Percentiles rank a stretch among this genome's conserved stretches.
These are phyloP conservation scores for Teleopsis dalmanni DNA, from an alignment of 1,140 invertebrate genomes.

Conservation along the genomic window DNA sequence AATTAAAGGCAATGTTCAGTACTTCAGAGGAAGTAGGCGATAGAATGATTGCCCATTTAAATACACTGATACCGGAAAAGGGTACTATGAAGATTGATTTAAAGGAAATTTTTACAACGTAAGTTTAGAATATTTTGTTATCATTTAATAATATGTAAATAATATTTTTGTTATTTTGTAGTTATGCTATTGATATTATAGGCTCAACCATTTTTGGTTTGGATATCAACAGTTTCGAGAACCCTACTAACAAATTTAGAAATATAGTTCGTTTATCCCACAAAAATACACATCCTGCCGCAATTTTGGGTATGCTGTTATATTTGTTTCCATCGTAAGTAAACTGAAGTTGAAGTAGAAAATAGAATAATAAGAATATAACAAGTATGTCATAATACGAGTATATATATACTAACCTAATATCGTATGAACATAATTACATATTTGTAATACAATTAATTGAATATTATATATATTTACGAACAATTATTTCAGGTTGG, in stretches of 20 bases:
- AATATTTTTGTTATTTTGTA: not conserved
- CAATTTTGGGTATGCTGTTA: conserved; percentile 20
- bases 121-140: not conserved
- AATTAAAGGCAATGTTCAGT: conserved; percentile 51
- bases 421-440: too few species aligned
- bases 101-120: conserved; percentile 22
- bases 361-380: too few species aligned
- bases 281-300: conserved; percentile 5
- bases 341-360: too few species aligned
- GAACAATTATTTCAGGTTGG: conserved; percentile 19
- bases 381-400: too few species aligned
- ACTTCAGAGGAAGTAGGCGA: conserved; percentile 44
- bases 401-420: too few species aligned
- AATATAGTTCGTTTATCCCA: conserved; percentile 13
- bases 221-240: conserved; percentile 30
- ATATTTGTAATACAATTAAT: too few species aligned
- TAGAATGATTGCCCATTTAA: conserved; percentile 28
- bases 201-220: conserved; percentile 33
- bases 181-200: conserved; percentile 35
- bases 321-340: conserved; percentile 34
- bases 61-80: conserved; percentile 19
- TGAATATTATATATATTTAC: too few species aligned
- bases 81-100: conserved; percentile 22
- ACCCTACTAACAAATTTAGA: conserved; percentile 31
- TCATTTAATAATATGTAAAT: not conserved